phyloP scores from a whole-genome alignment of 1,140 invertebrate genomes.

The Polypedilum vanderplanki region DNA sequence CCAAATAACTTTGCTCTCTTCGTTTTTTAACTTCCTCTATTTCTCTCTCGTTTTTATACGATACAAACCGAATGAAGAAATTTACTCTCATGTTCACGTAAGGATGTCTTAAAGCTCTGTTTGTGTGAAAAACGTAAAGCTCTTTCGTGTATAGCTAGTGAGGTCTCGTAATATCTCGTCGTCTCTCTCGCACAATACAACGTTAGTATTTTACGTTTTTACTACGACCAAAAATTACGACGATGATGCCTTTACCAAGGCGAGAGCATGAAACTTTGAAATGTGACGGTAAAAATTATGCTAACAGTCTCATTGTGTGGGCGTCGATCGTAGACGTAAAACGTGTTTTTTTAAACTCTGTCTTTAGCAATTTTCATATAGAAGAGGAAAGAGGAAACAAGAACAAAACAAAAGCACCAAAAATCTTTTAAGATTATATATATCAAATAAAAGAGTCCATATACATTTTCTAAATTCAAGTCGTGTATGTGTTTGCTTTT shows the following conservation, averaged over 20 bases:
- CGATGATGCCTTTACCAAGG: slow-evolving; percentile 4
- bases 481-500: not conserved
- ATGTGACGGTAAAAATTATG: slow-evolving; percentile 2
- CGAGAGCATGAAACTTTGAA: slow-evolving; percentile 18
- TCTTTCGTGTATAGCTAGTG: not conserved
- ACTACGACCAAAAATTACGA: slow-evolving; percentile 13
- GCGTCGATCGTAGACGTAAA: slow-evolving; percentile 27
- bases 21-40: not conserved
- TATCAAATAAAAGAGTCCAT: not conserved
- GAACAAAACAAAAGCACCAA: not conserved
- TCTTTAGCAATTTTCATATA: slow-evolving; percentile 23
- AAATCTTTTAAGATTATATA: not conserved
- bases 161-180: not conserved
- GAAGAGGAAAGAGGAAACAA: not conserved
- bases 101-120: not conserved
- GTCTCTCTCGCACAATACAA: not conserved
- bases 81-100: too few species aligned
- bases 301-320: not conserved
- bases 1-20: not conserved
- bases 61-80: not conserved
- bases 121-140: not conserved
- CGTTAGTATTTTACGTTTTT: not conserved
- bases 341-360: slow-evolving; percentile 25
- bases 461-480: not conserved
- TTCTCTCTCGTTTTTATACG: not conserved